phyloP scores from a whole-genome alignment of 2,113 vertebrate species.

The Ammospiza caudacuta region DNA sequence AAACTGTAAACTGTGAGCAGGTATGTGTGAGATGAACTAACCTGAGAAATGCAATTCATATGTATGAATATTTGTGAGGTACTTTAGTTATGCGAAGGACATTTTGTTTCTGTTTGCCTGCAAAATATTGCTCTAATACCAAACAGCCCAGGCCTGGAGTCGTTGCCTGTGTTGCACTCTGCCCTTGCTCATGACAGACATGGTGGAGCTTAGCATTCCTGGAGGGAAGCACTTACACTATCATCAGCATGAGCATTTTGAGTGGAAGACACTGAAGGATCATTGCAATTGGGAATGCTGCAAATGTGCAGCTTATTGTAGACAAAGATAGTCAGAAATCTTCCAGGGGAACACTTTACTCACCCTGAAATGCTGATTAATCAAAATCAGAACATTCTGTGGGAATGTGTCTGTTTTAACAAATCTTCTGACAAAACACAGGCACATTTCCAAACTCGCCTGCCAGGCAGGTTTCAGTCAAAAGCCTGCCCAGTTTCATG shows the following conservation, averaged over 20 bases:
- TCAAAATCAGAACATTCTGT: constrained; percentile 23
- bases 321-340: not conserved
- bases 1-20: not conserved
- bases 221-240: not conserved
- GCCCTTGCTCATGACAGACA: not conserved
- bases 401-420: constrained; percentile 23
- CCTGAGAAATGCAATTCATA: not conserved
- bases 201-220: not conserved
- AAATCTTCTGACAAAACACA: constrained; percentile 43
- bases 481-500: not conserved
- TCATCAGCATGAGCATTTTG: not conserved
- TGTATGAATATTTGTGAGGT: not conserved
- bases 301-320: not conserved
- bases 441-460: not conserved
- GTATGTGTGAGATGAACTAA: not conserved
- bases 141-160: not conserved
- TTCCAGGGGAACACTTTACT: not conserved
- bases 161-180: not conserved
- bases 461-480: constrained; percentile 45
- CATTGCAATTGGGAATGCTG: not conserved
- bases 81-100: not conserved
- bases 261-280: not conserved
- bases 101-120: not conserved
- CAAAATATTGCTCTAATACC: not conserved
- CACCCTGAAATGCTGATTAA: not conserved